Base-by-base conservation (phyloP, 2,113 vertebrate genomes). In the Cochlearius cochlearius region DNA sequence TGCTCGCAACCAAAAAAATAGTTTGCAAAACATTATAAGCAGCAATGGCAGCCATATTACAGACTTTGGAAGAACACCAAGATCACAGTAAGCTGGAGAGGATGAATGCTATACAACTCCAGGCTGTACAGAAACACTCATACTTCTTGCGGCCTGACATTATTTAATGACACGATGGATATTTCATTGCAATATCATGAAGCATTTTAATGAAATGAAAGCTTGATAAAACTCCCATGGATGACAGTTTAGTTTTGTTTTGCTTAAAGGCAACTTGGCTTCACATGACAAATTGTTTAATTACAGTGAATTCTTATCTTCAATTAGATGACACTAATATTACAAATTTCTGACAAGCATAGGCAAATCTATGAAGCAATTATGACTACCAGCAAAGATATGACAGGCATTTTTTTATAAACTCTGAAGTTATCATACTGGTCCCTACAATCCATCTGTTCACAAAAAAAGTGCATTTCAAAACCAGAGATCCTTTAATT, bases 301-400 rank as follows among this genome's bases (percentile, higher is more conserved):
- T 88, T 81, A 74, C 30, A 87, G 27, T 20, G 27, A 93, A 52
- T 68, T 55, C 58, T 74, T 85, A 81, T 53, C 34, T 86, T 82
- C 78, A 87, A 26, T 89, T 81, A 94, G 39, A 78, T 78, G 32
- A 77, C 78, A 93, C 32, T 60, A 90, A 47, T 84, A 84, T n/a
- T 52, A 84, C 5, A 64, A 23, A 76, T 79, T 89, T 96, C 69
- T 96, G 84, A 96, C 91, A 96, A 89, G 56, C 68, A 74, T 4
- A 80, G 64, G 27, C 17, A 92, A 69, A 76, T 53, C 53, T 84
- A 39, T 2, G 21, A 50, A 87, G 72, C 39, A 73, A 49, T 67
- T 76, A 41, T 30, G 29, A 77, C 34, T 75, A 83, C 9, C 19
- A 90, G 74, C 32, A 85, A n/a, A 63, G 26, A 58, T 34, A 64